A percentile compares a stretch with the other conserved stretches of the same genome.
Evolutionary conservation across 2,888 invertebrate genomes (phyloP).

Genomic region (Ochropleura leucogaster): DNA sequence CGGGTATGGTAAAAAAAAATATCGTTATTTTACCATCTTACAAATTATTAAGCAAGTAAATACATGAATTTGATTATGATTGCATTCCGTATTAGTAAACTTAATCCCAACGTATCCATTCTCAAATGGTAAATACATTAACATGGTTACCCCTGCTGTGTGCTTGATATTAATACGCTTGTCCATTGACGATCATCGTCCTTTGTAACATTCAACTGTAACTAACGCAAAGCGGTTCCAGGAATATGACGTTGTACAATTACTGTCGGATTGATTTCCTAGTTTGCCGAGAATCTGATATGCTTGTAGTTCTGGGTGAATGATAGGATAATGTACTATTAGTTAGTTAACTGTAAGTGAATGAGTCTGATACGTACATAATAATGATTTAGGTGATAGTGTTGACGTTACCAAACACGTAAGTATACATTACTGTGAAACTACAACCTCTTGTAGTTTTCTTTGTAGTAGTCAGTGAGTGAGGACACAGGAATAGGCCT

Average conservation of each 20-base stretch:
- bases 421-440: not conserved
- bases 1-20: too few species aligned
- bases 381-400: not conserved
- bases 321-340: not conserved
- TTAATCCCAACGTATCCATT: not conserved
- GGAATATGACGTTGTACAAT: not conserved
- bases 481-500: too few species aligned
- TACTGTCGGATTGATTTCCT: not conserved
- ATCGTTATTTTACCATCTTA: too few species aligned
- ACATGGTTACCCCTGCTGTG: not conserved
- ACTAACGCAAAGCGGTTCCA: not conserved
- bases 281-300: constrained; percentile 9
- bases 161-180: constrained; percentile 17
- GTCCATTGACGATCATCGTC: not conserved
- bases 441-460: too few species aligned
- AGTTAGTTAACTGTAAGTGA: not conserved
- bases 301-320: not conserved
- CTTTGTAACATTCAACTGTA: constrained; percentile 9
- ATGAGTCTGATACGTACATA: not conserved
- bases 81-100: not conserved
- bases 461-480: too few species aligned
- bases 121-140: not conserved
- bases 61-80: not conserved
- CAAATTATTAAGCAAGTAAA: too few species aligned
- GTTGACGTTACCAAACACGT: not conserved